These are phyloP conservation scores for Corythucha ciliata DNA, from an alignment of 2,888 invertebrate genomes.

Conservation along the genomic window DNA sequence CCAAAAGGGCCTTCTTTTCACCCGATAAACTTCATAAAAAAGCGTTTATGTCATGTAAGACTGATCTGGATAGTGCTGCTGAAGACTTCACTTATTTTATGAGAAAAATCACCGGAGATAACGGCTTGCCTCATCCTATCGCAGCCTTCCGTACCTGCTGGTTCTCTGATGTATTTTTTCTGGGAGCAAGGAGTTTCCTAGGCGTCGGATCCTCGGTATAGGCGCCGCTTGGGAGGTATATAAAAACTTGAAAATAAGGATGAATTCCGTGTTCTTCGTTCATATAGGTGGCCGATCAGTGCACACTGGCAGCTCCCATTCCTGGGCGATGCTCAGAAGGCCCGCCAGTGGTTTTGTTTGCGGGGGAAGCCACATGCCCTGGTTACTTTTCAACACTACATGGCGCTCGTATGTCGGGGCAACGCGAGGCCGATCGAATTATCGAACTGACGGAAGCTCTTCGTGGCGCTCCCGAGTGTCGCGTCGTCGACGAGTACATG, in stretches of 20 bases:
- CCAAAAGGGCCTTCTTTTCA: not conserved
- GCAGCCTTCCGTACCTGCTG: constrained; percentile 38
- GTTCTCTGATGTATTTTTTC: constrained; percentile 17
- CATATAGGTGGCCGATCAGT: constrained; percentile 54
- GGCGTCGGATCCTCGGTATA: constrained; percentile 19
- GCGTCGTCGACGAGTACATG: too few species aligned
- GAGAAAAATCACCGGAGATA: constrained; percentile 24
- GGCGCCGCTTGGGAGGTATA: too few species aligned
- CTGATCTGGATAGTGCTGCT: constrained; percentile 6
- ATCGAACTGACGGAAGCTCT: constrained; percentile 21
- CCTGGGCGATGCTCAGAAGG: constrained; percentile 23
- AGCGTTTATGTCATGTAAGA: too few species aligned
- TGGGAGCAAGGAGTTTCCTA: constrained; percentile 20
- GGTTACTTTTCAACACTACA: constrained; percentile 70
- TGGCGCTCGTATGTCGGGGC: constrained; percentile 68
- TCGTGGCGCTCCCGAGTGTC: constrained; percentile 13
- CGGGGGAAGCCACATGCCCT: constrained; percentile 74
- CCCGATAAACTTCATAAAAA: not conserved
- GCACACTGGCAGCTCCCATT: constrained; percentile 58
- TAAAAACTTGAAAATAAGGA: too few species aligned
- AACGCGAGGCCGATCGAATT: constrained; percentile 68
- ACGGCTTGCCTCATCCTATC: constrained; percentile 30
- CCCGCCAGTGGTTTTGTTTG: constrained; percentile 51
- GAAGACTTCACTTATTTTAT: constrained; percentile 23
- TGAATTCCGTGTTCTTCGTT: too few species aligned